Evolutionary conservation across 2,113 vertebrate species (phyloP), one percentile per base, ranked within the genome.

Genomic region (Pardalotus punctatus): DNA sequence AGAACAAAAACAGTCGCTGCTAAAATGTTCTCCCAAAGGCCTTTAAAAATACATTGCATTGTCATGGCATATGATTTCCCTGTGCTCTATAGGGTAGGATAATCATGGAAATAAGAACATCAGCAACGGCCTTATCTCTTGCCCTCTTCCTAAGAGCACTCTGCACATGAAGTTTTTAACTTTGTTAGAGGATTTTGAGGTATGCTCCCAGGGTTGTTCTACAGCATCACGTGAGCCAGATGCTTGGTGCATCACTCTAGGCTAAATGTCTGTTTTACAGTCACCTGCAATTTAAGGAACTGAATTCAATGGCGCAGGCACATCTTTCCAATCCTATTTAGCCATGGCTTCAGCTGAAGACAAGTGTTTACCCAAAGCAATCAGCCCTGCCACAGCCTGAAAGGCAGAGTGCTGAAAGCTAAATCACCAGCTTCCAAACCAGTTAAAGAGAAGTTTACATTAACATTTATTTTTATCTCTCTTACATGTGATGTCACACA

Each of bases 201-300:
- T 25, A 12, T 14, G 14, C 27, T 95, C 31, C 33, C 18, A 79
- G n/a, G 40, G 7, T 42, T 85, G 9, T 72, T 61, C 84, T 90
- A 51, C 56, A 62, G 29, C 0, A 1, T 27, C 7, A 0, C 2
- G 0, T 53, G 48, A 76, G 56, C 31, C 58, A 86, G 66, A 38
- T 33, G 54, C 33, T 88, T 56, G 62, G 20, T 42, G n/a, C 31
- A 72, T 50, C 57, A 24, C 35, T 81, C 14, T 47, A 45, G 19
- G 24, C 35, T 93, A 50, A 78, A 81, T 54, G 31, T 13, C n/a
- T 53, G 5, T 50, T 66, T 43, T 58, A 62, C 19, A 40, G 36
- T 90, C 31, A 85, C 57, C 45, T 81, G 54, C 15, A 24, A 35
- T 42, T 0, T 47, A 73, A 77, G 45, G 38, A 56, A 28, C 60